Evolutionary conservation across 1,140 invertebrate genomes (phyloP).

Genomic region (Helicoverpa armigera): DNA sequence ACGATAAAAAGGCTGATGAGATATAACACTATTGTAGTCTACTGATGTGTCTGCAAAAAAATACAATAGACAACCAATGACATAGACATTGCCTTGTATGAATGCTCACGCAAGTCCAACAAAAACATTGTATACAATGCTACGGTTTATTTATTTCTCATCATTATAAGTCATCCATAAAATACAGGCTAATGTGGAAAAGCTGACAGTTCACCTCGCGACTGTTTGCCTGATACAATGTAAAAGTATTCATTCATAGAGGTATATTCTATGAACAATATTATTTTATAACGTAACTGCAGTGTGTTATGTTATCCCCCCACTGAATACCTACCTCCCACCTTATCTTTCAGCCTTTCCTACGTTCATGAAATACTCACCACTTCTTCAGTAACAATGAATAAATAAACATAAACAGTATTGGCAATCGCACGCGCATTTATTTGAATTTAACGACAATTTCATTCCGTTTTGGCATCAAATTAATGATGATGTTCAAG

Average conservation of each 20-base stretch:
- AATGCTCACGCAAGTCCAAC: not conserved
- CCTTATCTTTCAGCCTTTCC: not conserved
- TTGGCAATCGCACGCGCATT: not conserved
- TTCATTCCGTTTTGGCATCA: not conserved
- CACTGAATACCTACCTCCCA: not conserved
- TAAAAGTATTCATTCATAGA: no score
- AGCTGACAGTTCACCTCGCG: no score
- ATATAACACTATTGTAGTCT: slow-evolving; percentile 15
- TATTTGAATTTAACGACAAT: not conserved
- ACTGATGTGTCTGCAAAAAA: slow-evolving; percentile 14
- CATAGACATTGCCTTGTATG: slow-evolving; percentile 14
- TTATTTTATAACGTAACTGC: not conserved
- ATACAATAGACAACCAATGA: not conserved
- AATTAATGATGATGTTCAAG: slow-evolving; percentile 12
- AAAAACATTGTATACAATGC: slow-evolving; percentile 16
- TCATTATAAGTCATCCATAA: no score
- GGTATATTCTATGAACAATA: no score
- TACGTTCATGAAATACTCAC: not conserved
- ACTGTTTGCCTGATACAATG: no score
- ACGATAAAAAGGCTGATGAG: not conserved
- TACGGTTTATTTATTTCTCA: no score
- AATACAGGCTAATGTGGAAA: no score
- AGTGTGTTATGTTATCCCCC: not conserved
- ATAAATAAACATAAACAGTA: slow-evolving; percentile 1
- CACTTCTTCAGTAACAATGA: not conserved